Conservation (phyloP, 2,797 vertebrate species). For the Otus scops region DNA sequence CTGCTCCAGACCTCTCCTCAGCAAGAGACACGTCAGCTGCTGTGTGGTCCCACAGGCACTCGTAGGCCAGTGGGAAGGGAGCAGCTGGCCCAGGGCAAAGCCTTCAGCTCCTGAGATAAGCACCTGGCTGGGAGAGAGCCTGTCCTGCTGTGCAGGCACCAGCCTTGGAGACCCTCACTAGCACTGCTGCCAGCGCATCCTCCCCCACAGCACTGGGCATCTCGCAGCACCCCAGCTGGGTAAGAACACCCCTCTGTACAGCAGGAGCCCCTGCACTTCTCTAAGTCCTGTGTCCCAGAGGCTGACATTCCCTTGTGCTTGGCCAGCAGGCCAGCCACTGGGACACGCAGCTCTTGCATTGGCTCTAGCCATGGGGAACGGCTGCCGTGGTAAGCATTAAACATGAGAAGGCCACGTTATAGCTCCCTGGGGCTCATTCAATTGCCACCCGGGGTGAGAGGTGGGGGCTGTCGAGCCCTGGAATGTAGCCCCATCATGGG, state of each 20-base stretch:
- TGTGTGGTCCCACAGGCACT: neutral
- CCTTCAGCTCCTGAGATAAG: slow-evolving; percentile 57
- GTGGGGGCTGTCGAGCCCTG: neutral
- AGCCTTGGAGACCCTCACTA: neutral
- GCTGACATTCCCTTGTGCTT: neutral
- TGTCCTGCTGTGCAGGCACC: neutral
- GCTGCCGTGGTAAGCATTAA: neutral
- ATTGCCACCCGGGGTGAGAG: neutral
- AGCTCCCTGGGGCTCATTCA: neutral
- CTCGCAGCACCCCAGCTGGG: accelerated
- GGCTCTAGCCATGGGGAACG: neutral
- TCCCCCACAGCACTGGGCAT: neutral
- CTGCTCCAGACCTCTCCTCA: neutral
- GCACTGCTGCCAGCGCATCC: accelerated
- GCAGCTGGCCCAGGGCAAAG: slow-evolving; percentile 61
- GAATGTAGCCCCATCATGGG: neutral
- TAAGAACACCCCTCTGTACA: neutral
- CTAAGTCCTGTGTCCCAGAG: neutral
- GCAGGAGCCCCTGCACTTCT: neutral
- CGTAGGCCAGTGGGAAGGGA: slow-evolving; percentile 55
- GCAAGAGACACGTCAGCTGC: neutral
- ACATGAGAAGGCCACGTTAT: neutral
- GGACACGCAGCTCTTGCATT: neutral
- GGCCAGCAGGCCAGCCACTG: neutral
- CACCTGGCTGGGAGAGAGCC: neutral